Evolutionary conservation across 2,888 invertebrate genomes (phyloP), one percentile per base, ranked within the genome.

Genomic region (Nymphalis urticae): DNA sequence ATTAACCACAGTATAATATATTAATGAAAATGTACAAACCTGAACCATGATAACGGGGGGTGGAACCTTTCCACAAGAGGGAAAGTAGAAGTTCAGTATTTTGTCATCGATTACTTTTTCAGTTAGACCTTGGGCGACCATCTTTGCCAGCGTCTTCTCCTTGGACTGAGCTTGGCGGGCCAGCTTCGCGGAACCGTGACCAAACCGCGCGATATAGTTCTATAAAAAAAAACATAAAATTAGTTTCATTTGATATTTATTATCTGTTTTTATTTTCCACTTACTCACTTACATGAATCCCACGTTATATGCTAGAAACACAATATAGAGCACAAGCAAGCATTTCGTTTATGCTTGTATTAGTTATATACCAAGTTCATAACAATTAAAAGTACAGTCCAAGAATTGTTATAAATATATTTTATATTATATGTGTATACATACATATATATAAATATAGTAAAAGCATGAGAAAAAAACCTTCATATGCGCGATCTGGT

Each of bases 21-120:
- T 13, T 0, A 42, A 42, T 0, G 0, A 13, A 54, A 27, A 32
- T 8, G 17, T 42, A 76, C 82, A 77, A 75, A 95, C 95, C 93
- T 98, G 98, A 66, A 99, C 99, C 99, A 99, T 99, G 80, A 99
- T 99, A 70, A 99, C 99, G 0, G 99, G 99, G 2, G 99, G 99
- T 51, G 99, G 99, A 76, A 99, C 97, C 64, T 95, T 97, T 71
- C 99, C 99, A 83, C 99, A 99, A 50, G 95, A 94, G 0, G 98
- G 99, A 89, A 99, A 99, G 87, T 97, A 98, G 88, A 99, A 99
- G 79, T 97, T 97, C 65, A 99, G 95, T 62, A 94, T 94, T 94
- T 98, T 99, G 83, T 99, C 99, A 73, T 94, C 95, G 7, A 94
- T 93, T 0, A 99, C 99, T 92, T 97, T 98, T 84, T 99, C 99